Conservation (phyloP, 2,113 vertebrate genomes). For the Bufo gargarizans region DNA sequence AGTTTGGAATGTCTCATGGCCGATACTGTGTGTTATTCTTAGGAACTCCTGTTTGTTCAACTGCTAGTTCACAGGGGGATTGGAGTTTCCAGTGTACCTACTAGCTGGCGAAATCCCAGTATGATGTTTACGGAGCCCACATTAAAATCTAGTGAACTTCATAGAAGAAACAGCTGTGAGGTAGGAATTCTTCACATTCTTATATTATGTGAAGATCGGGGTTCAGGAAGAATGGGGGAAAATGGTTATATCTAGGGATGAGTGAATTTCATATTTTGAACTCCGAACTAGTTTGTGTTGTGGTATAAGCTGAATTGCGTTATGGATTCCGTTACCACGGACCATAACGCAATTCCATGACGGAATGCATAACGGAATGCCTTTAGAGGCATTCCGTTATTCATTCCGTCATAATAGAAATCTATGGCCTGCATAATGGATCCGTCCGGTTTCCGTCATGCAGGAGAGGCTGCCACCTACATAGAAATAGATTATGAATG, state of each 20-base stretch:
- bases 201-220: slow-evolving; percentile 16
- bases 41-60: slow-evolving; percentile 53
- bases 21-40: slow-evolving; percentile 47
- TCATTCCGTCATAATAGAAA: too few relatives aligned
- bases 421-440: too few relatives aligned
- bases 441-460: too few relatives aligned
- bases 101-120: slow-evolving; percentile 47
- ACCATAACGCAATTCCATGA: too few relatives aligned
- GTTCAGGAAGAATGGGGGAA: background rate
- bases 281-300: too few relatives aligned
- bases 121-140: slow-evolving; percentile 42
- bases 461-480: too few relatives aligned
- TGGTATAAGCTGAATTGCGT: too few relatives aligned
- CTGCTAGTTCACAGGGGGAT: slow-evolving; percentile 41
- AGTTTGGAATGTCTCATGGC: slow-evolving; percentile 43
- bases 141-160: slow-evolving; percentile 36
- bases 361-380: too few relatives aligned
- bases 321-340: too few relatives aligned
- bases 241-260: background rate
- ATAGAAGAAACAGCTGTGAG: slow-evolving; percentile 13
- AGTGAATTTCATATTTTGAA: too few relatives aligned
- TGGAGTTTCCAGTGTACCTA: slow-evolving; percentile 57
- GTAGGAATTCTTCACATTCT: slow-evolving; percentile 34
- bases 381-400: too few relatives aligned
- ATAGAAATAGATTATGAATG: too few relatives aligned